These are phyloP conservation scores for Scaptomyza cyrtandrae DNA, from an alignment of 2,888 invertebrate species.

Conservation along the genomic window DNA sequence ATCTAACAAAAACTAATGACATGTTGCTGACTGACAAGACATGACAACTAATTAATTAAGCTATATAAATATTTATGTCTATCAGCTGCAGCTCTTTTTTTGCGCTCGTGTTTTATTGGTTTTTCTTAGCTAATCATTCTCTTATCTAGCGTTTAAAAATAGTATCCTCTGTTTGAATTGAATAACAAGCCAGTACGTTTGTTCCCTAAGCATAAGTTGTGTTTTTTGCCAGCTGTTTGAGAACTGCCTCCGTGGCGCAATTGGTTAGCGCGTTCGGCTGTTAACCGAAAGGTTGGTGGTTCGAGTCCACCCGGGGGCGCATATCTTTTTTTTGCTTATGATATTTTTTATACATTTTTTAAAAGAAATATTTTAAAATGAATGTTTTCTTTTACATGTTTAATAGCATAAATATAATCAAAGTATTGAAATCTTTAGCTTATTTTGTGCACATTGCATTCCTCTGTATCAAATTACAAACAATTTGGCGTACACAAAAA, in stretches of 20 bases:
- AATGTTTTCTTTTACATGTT: too few relatives aligned
- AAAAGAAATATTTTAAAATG: too few relatives aligned
- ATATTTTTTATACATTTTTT: background rate
- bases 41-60: constrained; percentile 17
- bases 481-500: background rate
- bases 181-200: background rate
- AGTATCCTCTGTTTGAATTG: background rate
- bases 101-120: background rate
- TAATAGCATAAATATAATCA: background rate
- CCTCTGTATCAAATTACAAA: constrained; percentile 8
- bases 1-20: background rate
- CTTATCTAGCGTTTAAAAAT: constrained; percentile 25
- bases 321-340: constrained; percentile 3
- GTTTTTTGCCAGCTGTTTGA: constrained; percentile 15
- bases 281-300: constrained; percentile 99
- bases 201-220: background rate
- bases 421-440: background rate
- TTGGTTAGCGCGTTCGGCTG: constrained; percentile 99
- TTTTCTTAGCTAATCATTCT: constrained; percentile 8
- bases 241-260: constrained; percentile 91
- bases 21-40: constrained; percentile 9
- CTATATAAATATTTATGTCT: constrained; percentile 22
- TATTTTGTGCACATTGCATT: background rate
- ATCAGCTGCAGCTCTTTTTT: constrained; percentile 4
- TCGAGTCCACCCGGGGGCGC: constrained; percentile 86